These are phyloP conservation scores for Colius striatus DNA, from an alignment of 2,113 vertebrate species.

Conservation along the genomic window DNA sequence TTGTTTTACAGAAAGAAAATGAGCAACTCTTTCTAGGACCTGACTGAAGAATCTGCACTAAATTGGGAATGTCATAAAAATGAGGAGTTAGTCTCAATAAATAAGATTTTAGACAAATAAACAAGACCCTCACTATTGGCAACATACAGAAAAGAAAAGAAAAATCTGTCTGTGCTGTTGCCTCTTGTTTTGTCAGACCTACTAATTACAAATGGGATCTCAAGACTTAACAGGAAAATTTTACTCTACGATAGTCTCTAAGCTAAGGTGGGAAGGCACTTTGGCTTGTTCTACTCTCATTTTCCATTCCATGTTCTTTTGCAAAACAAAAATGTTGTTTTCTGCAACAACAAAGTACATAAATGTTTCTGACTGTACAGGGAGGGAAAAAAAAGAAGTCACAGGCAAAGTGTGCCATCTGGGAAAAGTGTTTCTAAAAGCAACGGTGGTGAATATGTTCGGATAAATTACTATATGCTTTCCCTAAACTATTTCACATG, in stretches of 20 bases:
- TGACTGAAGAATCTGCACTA: neutral
- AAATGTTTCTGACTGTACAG: neutral
- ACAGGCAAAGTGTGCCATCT: neutral
- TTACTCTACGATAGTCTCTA: neutral
- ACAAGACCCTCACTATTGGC: neutral
- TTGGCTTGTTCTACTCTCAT: neutral
- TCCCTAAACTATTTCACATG: neutral
- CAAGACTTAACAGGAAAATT: neutral
- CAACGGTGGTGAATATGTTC: neutral
- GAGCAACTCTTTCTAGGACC: accelerated
- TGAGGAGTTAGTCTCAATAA: neutral
- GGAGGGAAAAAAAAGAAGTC: no score
- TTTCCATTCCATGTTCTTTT: neutral
- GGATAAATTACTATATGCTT: neutral
- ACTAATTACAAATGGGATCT: neutral
- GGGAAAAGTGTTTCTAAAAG: neutral
- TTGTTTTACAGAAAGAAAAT: neutral
- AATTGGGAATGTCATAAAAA: neutral
- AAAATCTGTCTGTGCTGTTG: neutral
- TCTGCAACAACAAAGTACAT: neutral
- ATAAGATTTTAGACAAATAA: neutral
- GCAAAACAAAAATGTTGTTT: neutral
- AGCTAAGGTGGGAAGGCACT: neutral
- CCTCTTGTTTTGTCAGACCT: neutral
- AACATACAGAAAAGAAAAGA: neutral